Base-by-base conservation (phyloP, 2,113 vertebrate species). In the Notothenia rossii region DNA sequence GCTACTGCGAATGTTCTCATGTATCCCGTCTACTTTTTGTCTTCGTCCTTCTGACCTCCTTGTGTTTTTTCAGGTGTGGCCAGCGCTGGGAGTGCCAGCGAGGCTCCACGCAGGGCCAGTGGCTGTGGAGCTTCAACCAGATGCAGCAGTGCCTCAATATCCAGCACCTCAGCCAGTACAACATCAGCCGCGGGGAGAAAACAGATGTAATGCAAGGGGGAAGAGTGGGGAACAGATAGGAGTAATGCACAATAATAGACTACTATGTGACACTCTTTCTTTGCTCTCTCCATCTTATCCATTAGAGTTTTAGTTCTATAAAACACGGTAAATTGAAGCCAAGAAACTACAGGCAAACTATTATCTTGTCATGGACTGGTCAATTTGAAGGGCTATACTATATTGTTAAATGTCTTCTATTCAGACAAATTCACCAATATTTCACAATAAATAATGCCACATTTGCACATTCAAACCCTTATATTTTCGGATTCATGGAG, bases 121-220 rank as follows among this genome's bases (percentile, higher is more conserved):
- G 98, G 98, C 92, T 99, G 56, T 98, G 98, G 98, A 98, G 97
- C 79, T 98, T 98, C 84, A 95, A 96, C 80, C 95, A 25, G 93
- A 94, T 72, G 10, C 95, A 93, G 70, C 93, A 94, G 77, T 99
- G 98, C 81, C 95, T 98, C 51, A 92, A 81, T 4, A 94, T 98
- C 79, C 94, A 94, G 79, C 94, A 95, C 2, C 64, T 98, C 71
- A 97, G 89, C 90, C 96, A 96, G 50, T 94, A 96, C 88, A 98
- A 97, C 85, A 95, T 98, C 94, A 99, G 98, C 95, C 95, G 95
- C 15, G 96, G 96, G 78, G 96, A 97, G 88, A 95, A 94, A 93
- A 96, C 92, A 87, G 95, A 96, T 84, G 97, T 98, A 93, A 88
- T 75, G 3, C 43, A 29, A 40, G 7, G 61, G 50, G 53, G 1